A percentile compares a stretch with the other conserved stretches of the same genome.
These are phyloP conservation scores for Siderastrea radians DNA, from an alignment of 92 coral and sea anemone species.

Conservation along the genomic window DNA sequence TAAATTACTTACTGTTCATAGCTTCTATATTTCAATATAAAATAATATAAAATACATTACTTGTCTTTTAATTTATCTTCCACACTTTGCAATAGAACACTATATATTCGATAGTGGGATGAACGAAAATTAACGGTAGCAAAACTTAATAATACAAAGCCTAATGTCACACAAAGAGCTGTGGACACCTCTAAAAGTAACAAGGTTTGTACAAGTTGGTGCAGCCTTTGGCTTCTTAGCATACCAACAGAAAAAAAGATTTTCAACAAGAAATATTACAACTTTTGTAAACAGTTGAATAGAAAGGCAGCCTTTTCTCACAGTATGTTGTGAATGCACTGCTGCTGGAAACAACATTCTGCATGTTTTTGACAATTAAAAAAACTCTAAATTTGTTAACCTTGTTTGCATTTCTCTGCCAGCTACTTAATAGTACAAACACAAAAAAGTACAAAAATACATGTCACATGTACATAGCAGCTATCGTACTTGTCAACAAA, in stretches of 20 bases:
- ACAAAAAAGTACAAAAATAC: conserved; percentile 50
- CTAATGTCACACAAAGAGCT: not conserved
- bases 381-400: conserved; percentile 13
- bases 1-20: conserved; percentile 41
- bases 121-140: conserved; percentile 18
- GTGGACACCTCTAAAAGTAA: conserved; percentile 25
- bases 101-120: conserved; percentile 18
- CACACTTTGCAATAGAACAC: conserved; percentile 43
- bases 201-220: conserved; percentile 27
- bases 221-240: conserved; percentile 21
- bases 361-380: not conserved
- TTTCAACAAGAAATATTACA: conserved; percentile 49
- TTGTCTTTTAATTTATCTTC: conserved; percentile 36
- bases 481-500: conserved; percentile 40
- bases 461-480: conserved; percentile 4
- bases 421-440: conserved; percentile 6
- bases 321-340: not conserved
- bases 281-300: conserved; percentile 10
- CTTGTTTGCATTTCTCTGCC: not conserved
- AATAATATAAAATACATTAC: conserved; percentile 62
- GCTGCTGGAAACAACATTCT: not conserved
- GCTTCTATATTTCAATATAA: conserved; percentile 54
- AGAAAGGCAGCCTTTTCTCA: not conserved
- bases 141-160: conserved; percentile 22
- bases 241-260: not conserved